Evolutionary conservation across 2,797 vertebrate species (phyloP).

Genomic region (Coracias cyanogaster): DNA sequence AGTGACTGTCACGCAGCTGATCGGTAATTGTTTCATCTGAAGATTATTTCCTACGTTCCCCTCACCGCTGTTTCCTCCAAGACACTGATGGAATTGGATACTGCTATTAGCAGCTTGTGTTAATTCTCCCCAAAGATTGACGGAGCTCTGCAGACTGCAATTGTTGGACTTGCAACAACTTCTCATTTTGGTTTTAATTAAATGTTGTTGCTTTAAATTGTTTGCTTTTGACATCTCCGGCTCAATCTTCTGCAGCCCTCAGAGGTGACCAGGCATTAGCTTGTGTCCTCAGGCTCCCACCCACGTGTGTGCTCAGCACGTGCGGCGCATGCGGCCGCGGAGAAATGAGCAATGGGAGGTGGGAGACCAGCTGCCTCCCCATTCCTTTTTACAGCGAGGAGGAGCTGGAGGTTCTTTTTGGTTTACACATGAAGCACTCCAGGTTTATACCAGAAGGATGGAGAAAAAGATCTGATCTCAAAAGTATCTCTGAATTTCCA

Average conservation of each 20-base stretch:
- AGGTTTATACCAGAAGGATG: background rate
- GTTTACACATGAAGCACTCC: background rate
- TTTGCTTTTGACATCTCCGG: constrained; percentile 72
- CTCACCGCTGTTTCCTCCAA: constrained; percentile 2
- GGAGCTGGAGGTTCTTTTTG: background rate
- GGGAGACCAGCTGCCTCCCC: background rate
- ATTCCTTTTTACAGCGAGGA: background rate
- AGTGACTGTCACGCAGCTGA: constrained; percentile 52
- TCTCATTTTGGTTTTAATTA: constrained; percentile 81
- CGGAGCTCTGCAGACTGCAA: constrained; percentile 57
- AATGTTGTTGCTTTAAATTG: constrained; percentile 74
- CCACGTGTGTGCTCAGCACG: background rate
- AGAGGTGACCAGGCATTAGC: constrained; percentile 33
- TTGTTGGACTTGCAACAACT: constrained; percentile 57
- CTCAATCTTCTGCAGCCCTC: constrained; percentile 51
- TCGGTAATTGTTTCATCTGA: constrained; percentile 76
- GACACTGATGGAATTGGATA: constrained; percentile 60
- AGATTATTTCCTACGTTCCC: constrained; percentile 55
- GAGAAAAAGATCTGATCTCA: background rate
- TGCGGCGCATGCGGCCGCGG: background rate
- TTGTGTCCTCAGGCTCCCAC: background rate
- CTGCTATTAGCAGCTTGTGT: constrained; percentile 71
- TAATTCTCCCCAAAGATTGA: constrained; percentile 71
- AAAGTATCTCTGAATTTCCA: background rate
- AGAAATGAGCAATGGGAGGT: background rate